phyloP scores from a whole-genome alignment of 92 coral and sea anemone species.

The Bergia puertoricense region DNA sequence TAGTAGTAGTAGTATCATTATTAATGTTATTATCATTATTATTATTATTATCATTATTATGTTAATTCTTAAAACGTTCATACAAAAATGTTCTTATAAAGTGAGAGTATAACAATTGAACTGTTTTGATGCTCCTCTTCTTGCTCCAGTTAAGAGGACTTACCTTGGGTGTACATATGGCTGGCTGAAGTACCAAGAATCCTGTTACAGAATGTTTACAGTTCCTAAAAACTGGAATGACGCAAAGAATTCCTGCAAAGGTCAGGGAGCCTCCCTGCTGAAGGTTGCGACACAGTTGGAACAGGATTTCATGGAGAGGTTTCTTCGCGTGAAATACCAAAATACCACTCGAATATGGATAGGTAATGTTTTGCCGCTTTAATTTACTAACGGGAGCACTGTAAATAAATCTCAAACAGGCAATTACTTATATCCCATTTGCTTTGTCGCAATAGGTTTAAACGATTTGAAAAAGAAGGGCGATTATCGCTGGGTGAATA shows the following conservation, averaged over 20 bases:
- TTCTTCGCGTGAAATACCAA: not conserved
- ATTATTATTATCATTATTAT: no score
- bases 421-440: not conserved
- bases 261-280: constrained; percentile 15
- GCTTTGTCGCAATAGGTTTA: not conserved
- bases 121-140: not conserved
- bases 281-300: constrained; percentile 2
- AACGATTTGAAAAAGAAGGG: not conserved
- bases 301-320: constrained; percentile 29
- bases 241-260: not conserved
- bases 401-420: no score
- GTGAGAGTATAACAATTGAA: no score
- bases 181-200: not conserved
- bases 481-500: constrained; percentile 23
- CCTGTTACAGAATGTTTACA: not conserved
- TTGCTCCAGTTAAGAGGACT: not conserved
- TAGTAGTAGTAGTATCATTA: no score
- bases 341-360: not conserved
- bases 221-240: constrained; percentile 2
- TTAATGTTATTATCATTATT: no score
- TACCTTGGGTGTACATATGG: not conserved
- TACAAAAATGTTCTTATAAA: no score
- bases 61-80: no score
- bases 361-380: not conserved
- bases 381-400: no score